Percentiles rank a stretch among this genome's conserved stretches.
Evolutionary conservation across 2,888 invertebrate genomes (phyloP).

Genomic region (Yponomeuta sedellus): DNA sequence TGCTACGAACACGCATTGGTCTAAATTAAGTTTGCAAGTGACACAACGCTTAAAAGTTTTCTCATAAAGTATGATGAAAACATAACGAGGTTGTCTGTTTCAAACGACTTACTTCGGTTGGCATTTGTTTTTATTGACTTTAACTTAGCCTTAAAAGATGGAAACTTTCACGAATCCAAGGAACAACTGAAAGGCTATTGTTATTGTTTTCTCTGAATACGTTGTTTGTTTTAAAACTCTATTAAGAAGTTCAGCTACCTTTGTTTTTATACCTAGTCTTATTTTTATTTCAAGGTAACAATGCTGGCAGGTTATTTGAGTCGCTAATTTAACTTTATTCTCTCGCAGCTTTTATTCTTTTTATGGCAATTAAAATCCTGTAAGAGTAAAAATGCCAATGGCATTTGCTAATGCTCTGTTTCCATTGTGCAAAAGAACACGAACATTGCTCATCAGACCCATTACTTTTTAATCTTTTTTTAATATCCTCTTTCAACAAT

Average conservation of each 20-base stretch:
- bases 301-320: no score
- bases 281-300: neutral
- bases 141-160: neutral
- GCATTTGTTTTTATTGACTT: constrained; percentile 11
- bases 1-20: constrained; percentile 5
- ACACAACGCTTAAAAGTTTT: constrained; percentile 10
- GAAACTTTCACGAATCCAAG: constrained; percentile 3
- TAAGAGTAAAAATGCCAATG: neutral
- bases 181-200: neutral
- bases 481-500: neutral
- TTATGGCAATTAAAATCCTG: neutral
- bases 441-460: neutral
- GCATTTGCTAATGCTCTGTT: neutral
- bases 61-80: constrained; percentile 13
- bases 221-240: neutral
- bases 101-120: constrained; percentile 9
- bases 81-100: constrained; percentile 9
- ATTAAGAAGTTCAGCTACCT: neutral
- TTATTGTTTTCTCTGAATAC: neutral
- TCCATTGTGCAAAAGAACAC: neutral
- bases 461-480: neutral
- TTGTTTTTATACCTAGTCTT: neutral
- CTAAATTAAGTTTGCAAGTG: constrained; percentile 12
- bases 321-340: neutral
- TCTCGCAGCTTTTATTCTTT: neutral